Base-by-base conservation (phyloP, 30 jellyfish, hydroid and myxozoan species). In the Hydractinia symbiolongicarpus region DNA sequence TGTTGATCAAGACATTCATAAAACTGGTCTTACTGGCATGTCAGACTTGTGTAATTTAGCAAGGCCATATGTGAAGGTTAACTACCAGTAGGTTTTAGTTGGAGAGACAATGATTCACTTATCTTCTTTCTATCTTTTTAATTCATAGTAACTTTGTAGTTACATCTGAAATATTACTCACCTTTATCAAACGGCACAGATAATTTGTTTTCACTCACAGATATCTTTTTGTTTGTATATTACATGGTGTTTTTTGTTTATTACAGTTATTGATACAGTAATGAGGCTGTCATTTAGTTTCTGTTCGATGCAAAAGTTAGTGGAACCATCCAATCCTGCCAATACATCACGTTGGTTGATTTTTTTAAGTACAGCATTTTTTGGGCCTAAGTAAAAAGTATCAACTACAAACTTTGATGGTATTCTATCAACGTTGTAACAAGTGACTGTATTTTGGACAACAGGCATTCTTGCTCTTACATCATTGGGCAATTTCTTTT, bases 301-400 rank as follows among this genome's bases (percentile, higher is more conserved):
- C n/a, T n/a, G n/a, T n/a, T n/a, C n/a, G n/a, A n/a, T 57, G 19
- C 78, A 16, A 67, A 67, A 67, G 30, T 19, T 67, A 14, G 19
- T 14, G 50, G 19, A 67, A 67, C 78, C 55, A 21, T 67, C 78
- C 44, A 67, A 19, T 19, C 19, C 78, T 9, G 78, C 78, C 30
- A 67, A 21, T 9, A 67, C 55, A 9, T 67, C 78, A 9, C 19
- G 11, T 21, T 67, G 78, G 78, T 67, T 19, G 19, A 67, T 10
- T 9, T 21, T 21, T 13, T 67, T 19, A 9, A 67, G 19, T 9
- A 67, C 55, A 9, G 78, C 11, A 19, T 67, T 67, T 67, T 67
- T 67, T 19, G 78, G 78, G 19, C 57, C 50, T 9, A 67, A 13
- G 10, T 10, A 67, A 9, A 67, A 67, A 11, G 50, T 68, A 11